Evolutionary conservation across 2,797 vertebrate genomes (phyloP).

Genomic region (Danio choprae): DNA sequence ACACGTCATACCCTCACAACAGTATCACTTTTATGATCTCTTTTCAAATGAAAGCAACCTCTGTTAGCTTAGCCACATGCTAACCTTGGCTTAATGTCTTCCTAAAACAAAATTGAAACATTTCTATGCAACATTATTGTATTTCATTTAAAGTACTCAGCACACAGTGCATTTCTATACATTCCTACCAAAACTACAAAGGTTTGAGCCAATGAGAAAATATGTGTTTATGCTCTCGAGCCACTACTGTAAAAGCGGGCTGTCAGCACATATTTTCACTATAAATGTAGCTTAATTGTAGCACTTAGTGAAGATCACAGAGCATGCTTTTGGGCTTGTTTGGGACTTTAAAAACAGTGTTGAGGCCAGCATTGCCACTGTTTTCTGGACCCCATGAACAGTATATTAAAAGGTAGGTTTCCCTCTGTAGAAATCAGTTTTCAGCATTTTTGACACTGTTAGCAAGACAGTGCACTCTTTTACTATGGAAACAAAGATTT

Average conservation of each 20-base stretch:
- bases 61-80: background rate
- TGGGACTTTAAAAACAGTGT: background rate
- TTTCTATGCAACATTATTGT: too few species aligned
- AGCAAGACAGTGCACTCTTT: too few species aligned
- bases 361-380: background rate
- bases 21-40: background rate
- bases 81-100: background rate
- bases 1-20: background rate
- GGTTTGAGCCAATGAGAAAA: constrained; percentile 4
- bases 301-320: constrained; percentile 23
- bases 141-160: background rate
- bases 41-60: too few species aligned
- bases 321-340: constrained; percentile 15
- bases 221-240: constrained; percentile 5
- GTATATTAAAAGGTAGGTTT: too few species aligned
- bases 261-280: constrained; percentile 14
- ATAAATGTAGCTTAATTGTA: constrained; percentile 25
- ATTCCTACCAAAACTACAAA: background rate
- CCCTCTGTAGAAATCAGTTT: too few species aligned
- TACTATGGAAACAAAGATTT: too few species aligned
- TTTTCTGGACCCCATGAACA: too few species aligned
- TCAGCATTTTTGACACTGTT: too few species aligned
- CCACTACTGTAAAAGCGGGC: constrained; percentile 1
- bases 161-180: background rate
- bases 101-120: too few species aligned